Evolutionary conservation across 2,797 vertebrate genomes (phyloP), one percentile per base, ranked within the genome.

Genomic region (Orientallactaga sibirica): DNA sequence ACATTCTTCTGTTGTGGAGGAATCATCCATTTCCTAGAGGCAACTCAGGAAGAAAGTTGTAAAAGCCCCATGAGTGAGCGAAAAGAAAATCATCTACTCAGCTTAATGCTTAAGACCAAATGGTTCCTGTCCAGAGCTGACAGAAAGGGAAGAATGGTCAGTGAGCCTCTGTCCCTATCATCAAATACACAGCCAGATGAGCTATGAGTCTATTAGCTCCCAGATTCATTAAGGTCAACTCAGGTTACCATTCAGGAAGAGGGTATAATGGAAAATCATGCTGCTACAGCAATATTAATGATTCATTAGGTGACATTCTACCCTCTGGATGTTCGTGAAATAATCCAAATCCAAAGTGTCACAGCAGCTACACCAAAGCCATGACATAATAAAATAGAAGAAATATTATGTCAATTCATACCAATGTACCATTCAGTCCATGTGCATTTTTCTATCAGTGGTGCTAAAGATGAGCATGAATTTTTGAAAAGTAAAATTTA

Each of bases 201-300:
- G 29, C 33, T 83, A 91, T 74, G 91, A 86, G 75, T 87, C 94
- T 91, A 79, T 94, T 92, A 91, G 55, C 77, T 94, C 22, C 61
- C 71, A 90, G 94, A 92, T 41, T 95, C 89, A 93, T 94, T 96
- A 96, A 87, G 91, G 90, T 96, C 93, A 96, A 92, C 29, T 85
- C 55, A 94, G 93, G 92, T 95, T 95, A 87, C 70, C 3, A 79
- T 82, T 75, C 19, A 83, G 37, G 48, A 95, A 93, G 84, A 90
- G 93, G 91, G n/a, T 68, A 79, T 91, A 96, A 91, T 96, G 71
- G 91, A 90, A 97, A 92, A 94, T 76, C 82, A 85, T 94, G 88
- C 87, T 73, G 37, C 27, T 91, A 71, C 80, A 92, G 91, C 87
- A 87, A 55, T 93, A 93, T 94, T 94, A 91, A 96, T 96, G 95